A percentile compares a stretch with the other conserved stretches of the same genome.
These are phyloP conservation scores for Anolis sagrei DNA, from an alignment of 2,113 vertebrate species.

Conservation along the genomic window DNA sequence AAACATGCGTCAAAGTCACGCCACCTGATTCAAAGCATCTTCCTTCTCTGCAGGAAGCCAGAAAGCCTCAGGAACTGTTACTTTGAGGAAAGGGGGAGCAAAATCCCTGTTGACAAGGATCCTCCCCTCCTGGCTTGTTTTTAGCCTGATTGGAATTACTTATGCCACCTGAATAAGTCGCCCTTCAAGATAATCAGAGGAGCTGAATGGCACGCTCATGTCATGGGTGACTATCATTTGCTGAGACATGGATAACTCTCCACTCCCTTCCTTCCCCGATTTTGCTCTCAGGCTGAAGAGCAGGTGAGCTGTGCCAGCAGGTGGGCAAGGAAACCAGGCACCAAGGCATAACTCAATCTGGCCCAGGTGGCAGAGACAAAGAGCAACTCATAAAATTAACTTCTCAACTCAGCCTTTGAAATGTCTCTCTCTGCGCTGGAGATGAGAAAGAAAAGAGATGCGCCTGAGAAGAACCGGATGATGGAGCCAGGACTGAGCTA, in stretches of 20 bases:
- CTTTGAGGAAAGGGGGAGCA: too few relatives aligned
- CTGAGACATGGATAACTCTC: not conserved
- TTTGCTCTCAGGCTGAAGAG: not conserved
- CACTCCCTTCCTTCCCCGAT: not conserved
- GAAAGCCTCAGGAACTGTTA: not conserved
- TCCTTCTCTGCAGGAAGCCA: not conserved
- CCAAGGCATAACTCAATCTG: not conserved
- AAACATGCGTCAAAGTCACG: not conserved
- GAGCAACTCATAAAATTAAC: not conserved
- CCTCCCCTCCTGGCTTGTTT: not conserved
- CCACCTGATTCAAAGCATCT: not conserved
- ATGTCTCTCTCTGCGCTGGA: not conserved
- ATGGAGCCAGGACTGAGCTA: not conserved
- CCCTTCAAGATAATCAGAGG: constrained; percentile 17
- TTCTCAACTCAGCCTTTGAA: not conserved
- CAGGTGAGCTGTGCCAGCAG: constrained; percentile 1
- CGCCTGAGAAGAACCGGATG: not conserved
- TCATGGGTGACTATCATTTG: not conserved
- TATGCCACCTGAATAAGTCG: constrained; percentile 9
- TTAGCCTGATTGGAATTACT: constrained; percentile 18
- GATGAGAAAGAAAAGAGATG: not conserved
- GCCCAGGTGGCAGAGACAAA: not conserved
- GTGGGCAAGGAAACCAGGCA: not conserved
- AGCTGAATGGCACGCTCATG: not conserved
- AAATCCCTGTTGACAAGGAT: not conserved